phyloP scores from a whole-genome alignment of 2,888 invertebrate genomes.

The Tenthredo notha region DNA sequence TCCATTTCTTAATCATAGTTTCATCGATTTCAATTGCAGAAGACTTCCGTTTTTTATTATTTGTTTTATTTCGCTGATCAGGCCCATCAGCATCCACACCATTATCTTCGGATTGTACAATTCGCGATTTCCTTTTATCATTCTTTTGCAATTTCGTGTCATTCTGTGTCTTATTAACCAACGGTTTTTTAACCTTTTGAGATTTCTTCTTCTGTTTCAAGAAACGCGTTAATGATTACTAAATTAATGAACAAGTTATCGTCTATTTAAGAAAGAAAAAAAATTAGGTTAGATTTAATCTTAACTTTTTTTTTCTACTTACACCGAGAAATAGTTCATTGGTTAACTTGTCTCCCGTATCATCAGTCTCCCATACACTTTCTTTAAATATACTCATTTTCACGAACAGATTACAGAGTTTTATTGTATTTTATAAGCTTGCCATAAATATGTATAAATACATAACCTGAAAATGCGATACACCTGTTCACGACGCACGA shows the following conservation, averaged over 20 bases:
- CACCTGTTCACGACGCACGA: neutral
- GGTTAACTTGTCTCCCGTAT: constrained; percentile 61
- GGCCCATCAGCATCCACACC: neutral
- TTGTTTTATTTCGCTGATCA: constrained; percentile 33
- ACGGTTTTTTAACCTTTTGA: neutral
- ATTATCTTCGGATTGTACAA: neutral
- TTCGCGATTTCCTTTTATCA: neutral
- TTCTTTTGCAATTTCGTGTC: neutral
- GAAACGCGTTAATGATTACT: neutral
- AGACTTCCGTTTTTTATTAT: constrained; percentile 51
- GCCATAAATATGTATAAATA: neutral
- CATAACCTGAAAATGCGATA: neutral
- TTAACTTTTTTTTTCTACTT: constrained; percentile 22
- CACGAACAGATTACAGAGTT: neutral
- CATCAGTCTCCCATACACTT: constrained; percentile 63
- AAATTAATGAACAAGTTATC: neutral
- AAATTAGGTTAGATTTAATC: constrained; percentile 42
- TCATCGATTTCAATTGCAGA: constrained; percentile 1
- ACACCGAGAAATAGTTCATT: constrained; percentile 61
- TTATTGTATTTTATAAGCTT: neutral
- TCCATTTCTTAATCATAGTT: constrained; percentile 35
- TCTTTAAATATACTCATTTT: constrained; percentile 63
- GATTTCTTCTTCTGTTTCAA: constrained; percentile 16
- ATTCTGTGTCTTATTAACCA: neutral
- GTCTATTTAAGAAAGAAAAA: neutral